Percentiles rank a stretch among this genome's conserved stretches.
These are phyloP conservation scores for Gadus chalcogrammus DNA, from an alignment of 2,113 vertebrate species.

Conservation along the genomic window DNA sequence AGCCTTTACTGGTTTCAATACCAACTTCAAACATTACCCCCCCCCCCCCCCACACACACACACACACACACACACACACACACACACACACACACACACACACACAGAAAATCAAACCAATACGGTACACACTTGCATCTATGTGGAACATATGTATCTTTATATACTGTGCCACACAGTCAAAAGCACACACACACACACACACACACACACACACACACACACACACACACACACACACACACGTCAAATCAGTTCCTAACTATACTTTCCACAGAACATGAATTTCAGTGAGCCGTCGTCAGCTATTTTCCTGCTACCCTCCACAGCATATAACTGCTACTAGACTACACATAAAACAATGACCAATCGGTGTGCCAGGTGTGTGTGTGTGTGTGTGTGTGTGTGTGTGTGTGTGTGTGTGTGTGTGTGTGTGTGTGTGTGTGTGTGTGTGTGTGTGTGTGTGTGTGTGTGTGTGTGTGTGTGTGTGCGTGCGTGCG, in stretches of 20 bases:
- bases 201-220: background rate
- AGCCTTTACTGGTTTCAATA: too few species aligned
- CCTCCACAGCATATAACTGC: slow-evolving; percentile 20
- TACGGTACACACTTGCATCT: too few species aligned
- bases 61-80: too few species aligned
- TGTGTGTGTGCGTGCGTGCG: too few species aligned
- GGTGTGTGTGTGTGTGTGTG: background rate
- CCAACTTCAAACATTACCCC: too few species aligned
- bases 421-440: background rate
- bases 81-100: background rate
- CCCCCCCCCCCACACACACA: too few species aligned
- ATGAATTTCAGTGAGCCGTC: slow-evolving; percentile 39
- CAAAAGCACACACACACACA: background rate
- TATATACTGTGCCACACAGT: too few species aligned
- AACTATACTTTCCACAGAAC: slow-evolving; percentile 38
- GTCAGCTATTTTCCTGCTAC: slow-evolving; percentile 37
- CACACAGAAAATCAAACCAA: background rate
- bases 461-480: background rate
- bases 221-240: background rate
- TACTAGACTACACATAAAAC: too few species aligned
- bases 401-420: background rate
- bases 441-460: background rate
- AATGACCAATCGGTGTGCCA: too few species aligned
- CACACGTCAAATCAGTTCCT: slow-evolving; percentile 19
- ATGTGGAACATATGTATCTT: too few species aligned